Evolutionary conservation across 2,113 vertebrate genomes (phyloP).

Genomic region (Coregonus clupeaformis): DNA sequence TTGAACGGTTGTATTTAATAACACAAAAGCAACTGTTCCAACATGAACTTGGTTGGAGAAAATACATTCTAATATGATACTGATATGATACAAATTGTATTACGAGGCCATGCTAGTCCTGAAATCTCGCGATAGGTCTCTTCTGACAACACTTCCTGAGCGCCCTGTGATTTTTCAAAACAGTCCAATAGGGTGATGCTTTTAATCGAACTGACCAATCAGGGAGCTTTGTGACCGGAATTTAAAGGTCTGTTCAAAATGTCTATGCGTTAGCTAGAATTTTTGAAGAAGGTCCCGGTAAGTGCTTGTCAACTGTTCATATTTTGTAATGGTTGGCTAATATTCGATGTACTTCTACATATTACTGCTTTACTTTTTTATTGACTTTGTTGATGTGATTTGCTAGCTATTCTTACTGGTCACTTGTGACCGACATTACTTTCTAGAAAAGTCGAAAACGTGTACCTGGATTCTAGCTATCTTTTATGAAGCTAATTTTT

Average conservation of each 20-base stretch:
- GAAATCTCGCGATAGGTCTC: slow-evolving; percentile 62
- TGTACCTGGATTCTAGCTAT: neutral
- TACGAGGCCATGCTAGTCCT: neutral
- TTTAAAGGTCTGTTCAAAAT: slow-evolving; percentile 87
- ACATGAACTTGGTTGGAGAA: neutral
- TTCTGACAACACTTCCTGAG: slow-evolving; percentile 32
- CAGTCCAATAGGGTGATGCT: slow-evolving; percentile 76
- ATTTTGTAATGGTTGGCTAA: too few species aligned
- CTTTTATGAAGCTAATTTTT: neutral
- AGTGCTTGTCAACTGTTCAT: neutral
- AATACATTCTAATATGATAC: neutral
- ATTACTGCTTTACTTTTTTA: neutral
- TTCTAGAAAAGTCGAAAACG: neutral
- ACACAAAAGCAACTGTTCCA: neutral
- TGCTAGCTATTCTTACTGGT: neutral
- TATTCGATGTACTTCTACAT: neutral
- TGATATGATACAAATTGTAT: neutral
- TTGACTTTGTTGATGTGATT: neutral
- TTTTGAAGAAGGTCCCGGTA: slow-evolving; percentile 24
- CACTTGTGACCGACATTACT: neutral
- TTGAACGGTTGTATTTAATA: too few species aligned
- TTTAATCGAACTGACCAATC: slow-evolving; percentile 89
- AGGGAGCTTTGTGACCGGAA: slow-evolving; percentile 61
- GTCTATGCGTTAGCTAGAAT: neutral
- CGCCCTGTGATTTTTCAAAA: slow-evolving; percentile 79